Base-by-base conservation (phyloP, 2,113 vertebrate genomes). In the Apteryx mantelli region DNA sequence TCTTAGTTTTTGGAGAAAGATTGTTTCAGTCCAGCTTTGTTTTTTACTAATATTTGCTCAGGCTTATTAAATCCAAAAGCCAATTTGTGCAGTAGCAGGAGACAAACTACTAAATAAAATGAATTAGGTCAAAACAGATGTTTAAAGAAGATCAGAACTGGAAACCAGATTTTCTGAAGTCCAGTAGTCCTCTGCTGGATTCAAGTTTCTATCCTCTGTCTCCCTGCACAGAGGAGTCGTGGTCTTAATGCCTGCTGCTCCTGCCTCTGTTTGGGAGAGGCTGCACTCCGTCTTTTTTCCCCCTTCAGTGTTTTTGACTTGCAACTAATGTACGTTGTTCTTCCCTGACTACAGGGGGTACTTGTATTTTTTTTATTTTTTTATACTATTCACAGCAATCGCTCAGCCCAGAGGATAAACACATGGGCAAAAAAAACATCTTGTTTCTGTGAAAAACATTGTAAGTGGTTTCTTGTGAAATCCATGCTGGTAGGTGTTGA, bases 341-440 rank as follows among this genome's bases (percentile, higher is more conserved):
- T 40, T 42, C 61, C 71, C 28, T 73, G 42, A 48, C 61, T 52
- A 2, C 14, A 38, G 56, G 56, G 5, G 30, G 44, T 20, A 3
- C 66, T 80, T 0, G 0, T 11, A 3, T 5, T 13, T 21, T 21
- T 34, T 44, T 20, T 38, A 38, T 38, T 5, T 48, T 58, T 30
- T 30, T 26, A 3, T 36, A 2, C 58, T 36, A 4, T 25, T 66
- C 50, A 2, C 3, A 13, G 26, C 21, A 73, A 22, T 42, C n/a
- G 1, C 66, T 46, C 44, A 16, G 44, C 44, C 44, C 42, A 42
- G 42, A 42, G 42, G 42, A 42, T 42, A 42, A 42, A 42, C 42
- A 11, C 42, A 42, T 42, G 74, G 73, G 78, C 82, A 55, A 87
- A 24, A 38, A 86, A 53, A 3, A 6, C 64, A 25, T 25, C 86